Conservation (phyloP, 2,113 vertebrate species). For the Odocoileus virginianus region DNA sequence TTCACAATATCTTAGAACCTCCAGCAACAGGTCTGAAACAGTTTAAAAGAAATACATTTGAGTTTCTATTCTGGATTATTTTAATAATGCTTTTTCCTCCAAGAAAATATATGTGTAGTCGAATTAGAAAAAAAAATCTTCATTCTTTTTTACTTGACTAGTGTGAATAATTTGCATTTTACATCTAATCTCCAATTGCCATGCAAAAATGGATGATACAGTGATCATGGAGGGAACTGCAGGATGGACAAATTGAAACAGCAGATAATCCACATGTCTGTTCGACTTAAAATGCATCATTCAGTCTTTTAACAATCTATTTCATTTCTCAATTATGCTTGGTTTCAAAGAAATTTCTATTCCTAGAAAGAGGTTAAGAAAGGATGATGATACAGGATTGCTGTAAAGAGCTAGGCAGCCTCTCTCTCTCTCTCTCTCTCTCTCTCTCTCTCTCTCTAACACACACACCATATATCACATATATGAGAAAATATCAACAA, state of each 20-base stretch:
- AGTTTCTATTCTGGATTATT: neutral
- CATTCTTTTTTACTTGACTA: neutral
- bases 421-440: neutral
- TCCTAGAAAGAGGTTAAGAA: neutral
- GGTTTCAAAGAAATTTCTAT: neutral
- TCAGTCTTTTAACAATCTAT: neutral
- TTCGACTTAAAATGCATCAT: neutral
- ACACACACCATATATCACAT: neutral
- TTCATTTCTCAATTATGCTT: neutral
- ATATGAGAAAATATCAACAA: neutral
- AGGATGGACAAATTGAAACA: neutral
- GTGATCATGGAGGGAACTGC: neutral
- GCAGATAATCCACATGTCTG: neutral
- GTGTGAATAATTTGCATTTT: neutral
- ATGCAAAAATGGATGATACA: neutral
- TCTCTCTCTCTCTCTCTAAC: no score
- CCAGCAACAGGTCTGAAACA: neutral
- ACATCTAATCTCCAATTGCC: neutral
- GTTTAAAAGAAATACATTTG: slow-evolving; percentile 23
- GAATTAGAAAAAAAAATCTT: neutral
- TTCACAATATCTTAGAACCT: neutral
- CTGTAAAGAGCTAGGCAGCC: neutral
- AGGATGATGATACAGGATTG: neutral
- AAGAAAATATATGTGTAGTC: neutral
- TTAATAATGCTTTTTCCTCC: neutral